Evolutionary conservation across 2,888 invertebrate species (phyloP).

Genomic region (Podotricha telesiphe): DNA sequence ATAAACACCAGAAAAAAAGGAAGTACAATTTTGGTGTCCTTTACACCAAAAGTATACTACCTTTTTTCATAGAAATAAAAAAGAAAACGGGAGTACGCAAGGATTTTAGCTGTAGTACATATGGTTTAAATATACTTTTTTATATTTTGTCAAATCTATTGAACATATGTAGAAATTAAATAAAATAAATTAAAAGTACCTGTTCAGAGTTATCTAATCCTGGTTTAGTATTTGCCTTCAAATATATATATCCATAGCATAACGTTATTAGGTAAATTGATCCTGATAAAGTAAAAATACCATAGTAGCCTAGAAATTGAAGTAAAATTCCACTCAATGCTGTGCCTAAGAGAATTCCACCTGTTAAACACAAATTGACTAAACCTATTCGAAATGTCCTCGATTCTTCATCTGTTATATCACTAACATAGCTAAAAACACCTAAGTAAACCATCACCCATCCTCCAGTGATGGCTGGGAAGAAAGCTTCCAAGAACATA

Average conservation of each 20-base stretch:
- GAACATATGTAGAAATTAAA: neutral
- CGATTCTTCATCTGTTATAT: slow-evolving; percentile 78
- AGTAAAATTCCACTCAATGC: slow-evolving; percentile 80
- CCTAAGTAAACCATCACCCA: slow-evolving; percentile 82
- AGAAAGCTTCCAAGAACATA: slow-evolving; percentile 80
- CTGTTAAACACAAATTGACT: slow-evolving; percentile 83
- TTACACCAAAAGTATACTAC: no score
- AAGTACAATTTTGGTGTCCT: no score
- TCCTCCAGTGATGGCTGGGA: slow-evolving; percentile 81
- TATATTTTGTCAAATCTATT: no score
- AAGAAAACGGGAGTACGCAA: no score
- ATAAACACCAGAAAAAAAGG: no score
- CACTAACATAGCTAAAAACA: slow-evolving; percentile 85
- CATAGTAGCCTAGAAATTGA: slow-evolving; percentile 71
- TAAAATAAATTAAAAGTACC: slow-evolving; percentile 50
- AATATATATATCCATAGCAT: slow-evolving; percentile 62
- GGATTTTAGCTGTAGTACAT: no score
- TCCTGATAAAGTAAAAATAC: slow-evolving; percentile 66
- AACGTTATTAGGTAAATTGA: slow-evolving; percentile 70
- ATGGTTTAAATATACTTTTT: no score
- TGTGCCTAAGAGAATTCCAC: slow-evolving; percentile 83
- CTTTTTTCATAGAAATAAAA: no score
- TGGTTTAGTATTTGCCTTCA: slow-evolving; percentile 67
- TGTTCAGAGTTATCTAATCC: slow-evolving; percentile 52
- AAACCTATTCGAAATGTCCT: slow-evolving; percentile 85